phyloP scores from a whole-genome alignment of 2,113 vertebrate species.

The Oryzias woworae region DNA sequence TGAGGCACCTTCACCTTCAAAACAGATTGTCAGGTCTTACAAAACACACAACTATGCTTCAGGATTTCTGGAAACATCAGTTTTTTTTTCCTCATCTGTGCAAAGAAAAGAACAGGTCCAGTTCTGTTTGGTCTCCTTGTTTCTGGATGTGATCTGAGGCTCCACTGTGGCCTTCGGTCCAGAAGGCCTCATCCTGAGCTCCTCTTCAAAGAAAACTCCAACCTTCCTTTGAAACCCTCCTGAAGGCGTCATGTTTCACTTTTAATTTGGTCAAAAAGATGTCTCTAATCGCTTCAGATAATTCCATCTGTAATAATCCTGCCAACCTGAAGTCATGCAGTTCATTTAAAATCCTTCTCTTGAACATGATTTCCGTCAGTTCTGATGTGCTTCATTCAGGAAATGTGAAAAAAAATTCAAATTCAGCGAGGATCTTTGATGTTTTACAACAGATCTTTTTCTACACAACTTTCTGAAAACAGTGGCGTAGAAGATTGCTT shows the following conservation, averaged over 20 bases:
- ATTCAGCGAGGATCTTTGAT: background rate
- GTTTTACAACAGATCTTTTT: background rate
- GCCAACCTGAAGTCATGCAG: no score
- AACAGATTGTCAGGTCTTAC: constrained; percentile 56
- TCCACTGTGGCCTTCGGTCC: no score
- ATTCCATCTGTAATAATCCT: background rate
- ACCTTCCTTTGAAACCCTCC: no score
- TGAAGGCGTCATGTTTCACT: background rate
- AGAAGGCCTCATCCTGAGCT: background rate
- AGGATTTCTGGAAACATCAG: constrained; percentile 8
- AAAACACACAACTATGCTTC: constrained; percentile 22
- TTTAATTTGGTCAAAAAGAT: background rate
- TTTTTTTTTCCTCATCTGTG: constrained; percentile 22
- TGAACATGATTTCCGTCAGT: no score
- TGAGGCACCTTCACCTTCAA: constrained; percentile 42
- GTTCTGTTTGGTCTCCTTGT: background rate
- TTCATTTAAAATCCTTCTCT: no score
- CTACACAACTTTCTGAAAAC: background rate
- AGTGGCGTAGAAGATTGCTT: background rate
- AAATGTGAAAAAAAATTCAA: background rate
- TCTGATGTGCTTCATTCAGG: background rate
- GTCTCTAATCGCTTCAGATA: background rate
- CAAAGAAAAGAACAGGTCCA: constrained; percentile 25
- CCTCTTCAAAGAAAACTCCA: background rate
- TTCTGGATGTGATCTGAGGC: background rate